These are phyloP conservation scores for Silurus aristotelis DNA, from an alignment of 2,797 vertebrate genomes.

Conservation along the genomic window DNA sequence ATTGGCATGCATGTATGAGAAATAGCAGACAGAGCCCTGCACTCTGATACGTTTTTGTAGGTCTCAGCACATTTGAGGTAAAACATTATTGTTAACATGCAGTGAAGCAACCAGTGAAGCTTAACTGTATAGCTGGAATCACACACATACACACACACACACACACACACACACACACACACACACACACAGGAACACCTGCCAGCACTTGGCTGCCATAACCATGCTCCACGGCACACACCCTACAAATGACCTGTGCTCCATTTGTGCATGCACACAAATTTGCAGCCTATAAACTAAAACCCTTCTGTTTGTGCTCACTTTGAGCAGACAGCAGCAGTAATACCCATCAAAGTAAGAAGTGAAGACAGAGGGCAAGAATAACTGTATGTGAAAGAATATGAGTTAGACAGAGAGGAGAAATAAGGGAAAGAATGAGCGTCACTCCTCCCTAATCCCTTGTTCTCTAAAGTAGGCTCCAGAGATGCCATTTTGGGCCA, in stretches of 20 bases:
- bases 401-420: constrained; percentile 49
- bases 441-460: constrained; percentile 65
- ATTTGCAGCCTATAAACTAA: constrained; percentile 35
- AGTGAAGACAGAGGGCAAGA: constrained; percentile 38
- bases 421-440: constrained; percentile 49
- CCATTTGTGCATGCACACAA: constrained; percentile 37
- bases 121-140: constrained; percentile 53
- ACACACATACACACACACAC: constrained; percentile 17
- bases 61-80: constrained; percentile 56
- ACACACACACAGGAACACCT: constrained; percentile 62
- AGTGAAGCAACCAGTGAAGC: constrained; percentile 74
- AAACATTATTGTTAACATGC: constrained; percentile 65
- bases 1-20: background rate
- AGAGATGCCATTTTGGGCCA: constrained; percentile 74
- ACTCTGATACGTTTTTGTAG: constrained; percentile 62
- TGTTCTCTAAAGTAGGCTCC: constrained; percentile 60
- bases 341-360: constrained; percentile 20
- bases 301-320: background rate
- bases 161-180: constrained; percentile 12
- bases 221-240: constrained; percentile 70
- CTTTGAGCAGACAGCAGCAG: constrained; percentile 9
- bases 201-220: constrained; percentile 74
- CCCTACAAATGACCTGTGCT: constrained; percentile 44
- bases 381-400: constrained; percentile 53
- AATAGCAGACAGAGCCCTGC: background rate